Conservation (phyloP, 2,797 vertebrate species). For the Poecilia wingei region DNA sequence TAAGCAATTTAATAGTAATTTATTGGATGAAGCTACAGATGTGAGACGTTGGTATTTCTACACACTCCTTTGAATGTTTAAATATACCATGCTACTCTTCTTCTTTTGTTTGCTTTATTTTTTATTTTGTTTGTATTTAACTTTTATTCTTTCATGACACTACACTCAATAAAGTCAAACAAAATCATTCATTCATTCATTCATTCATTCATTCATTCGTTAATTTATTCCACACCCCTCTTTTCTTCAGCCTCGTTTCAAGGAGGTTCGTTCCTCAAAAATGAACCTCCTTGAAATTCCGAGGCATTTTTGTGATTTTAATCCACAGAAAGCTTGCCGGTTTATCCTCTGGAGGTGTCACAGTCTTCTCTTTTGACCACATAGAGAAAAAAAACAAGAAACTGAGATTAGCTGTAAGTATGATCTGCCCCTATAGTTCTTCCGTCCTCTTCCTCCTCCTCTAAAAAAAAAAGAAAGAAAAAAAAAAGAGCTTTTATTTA, state of each 20-base stretch:
- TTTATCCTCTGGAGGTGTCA: slow-evolving; percentile 58
- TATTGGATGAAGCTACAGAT: too few species aligned
- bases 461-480: neutral
- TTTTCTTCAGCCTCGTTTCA: slow-evolving; percentile 45
- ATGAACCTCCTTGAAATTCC: slow-evolving; percentile 49
- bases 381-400: slow-evolving; percentile 64
- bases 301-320: slow-evolving; percentile 56
- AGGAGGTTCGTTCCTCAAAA: slow-evolving; percentile 49
- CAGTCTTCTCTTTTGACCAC: slow-evolving; percentile 71
- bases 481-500: slow-evolving; percentile 63
- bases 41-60: too few species aligned
- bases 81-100: too few species aligned
- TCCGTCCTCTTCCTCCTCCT: slow-evolving; percentile 51
- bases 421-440: slow-evolving; percentile 59
- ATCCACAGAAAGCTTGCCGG: slow-evolving; percentile 55
- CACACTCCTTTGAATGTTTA: too few species aligned
- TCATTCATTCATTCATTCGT: neutral
- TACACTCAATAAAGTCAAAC: too few species aligned
- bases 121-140: too few species aligned
- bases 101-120: too few species aligned
- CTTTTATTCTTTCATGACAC: too few species aligned
- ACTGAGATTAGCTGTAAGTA: slow-evolving; percentile 67
- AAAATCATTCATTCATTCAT: neutral
- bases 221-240: slow-evolving; percentile 47
- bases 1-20: too few species aligned